These are phyloP conservation scores for Gandaritis pyraliata DNA, from an alignment of 2,888 invertebrate genomes.

Conservation along the genomic window DNA sequence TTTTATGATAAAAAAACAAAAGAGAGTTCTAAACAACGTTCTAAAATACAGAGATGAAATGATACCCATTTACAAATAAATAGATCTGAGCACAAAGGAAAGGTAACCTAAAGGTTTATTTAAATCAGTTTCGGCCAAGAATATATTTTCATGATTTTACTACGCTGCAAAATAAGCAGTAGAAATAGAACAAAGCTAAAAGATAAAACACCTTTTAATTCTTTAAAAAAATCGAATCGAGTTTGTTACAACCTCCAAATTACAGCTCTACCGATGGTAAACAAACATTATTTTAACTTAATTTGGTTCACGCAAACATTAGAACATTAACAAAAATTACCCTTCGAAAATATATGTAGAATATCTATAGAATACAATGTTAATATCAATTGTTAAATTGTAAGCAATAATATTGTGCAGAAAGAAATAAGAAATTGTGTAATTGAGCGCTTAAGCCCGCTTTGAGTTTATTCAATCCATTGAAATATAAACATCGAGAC, in stretches of 20 bases:
- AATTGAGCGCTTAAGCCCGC: slow-evolving; percentile 4
- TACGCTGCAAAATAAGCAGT: background rate
- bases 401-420: slow-evolving; percentile 1
- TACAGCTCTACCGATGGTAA: too few species aligned
- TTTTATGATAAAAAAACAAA: too few species aligned
- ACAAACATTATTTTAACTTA: too few species aligned
- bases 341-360: background rate
- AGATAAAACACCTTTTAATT: background rate
- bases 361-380: too few species aligned
- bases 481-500: slow-evolving; percentile 9
- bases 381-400: background rate
- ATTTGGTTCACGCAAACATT: too few species aligned
- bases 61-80: too few species aligned
- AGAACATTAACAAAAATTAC: too few species aligned
- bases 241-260: background rate
- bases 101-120: background rate
- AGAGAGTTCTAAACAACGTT: too few species aligned
- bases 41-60: too few species aligned
- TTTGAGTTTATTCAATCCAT: slow-evolving; percentile 6
- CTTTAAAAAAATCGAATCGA: background rate
- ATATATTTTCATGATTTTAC: background rate
- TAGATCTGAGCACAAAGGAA: background rate
- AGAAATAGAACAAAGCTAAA: background rate
- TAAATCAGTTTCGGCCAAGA: background rate
- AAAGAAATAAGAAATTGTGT: slow-evolving; percentile 2